Base-by-base conservation (phyloP, 2,113 vertebrate species). In the Porphyrio hochstetteri region DNA sequence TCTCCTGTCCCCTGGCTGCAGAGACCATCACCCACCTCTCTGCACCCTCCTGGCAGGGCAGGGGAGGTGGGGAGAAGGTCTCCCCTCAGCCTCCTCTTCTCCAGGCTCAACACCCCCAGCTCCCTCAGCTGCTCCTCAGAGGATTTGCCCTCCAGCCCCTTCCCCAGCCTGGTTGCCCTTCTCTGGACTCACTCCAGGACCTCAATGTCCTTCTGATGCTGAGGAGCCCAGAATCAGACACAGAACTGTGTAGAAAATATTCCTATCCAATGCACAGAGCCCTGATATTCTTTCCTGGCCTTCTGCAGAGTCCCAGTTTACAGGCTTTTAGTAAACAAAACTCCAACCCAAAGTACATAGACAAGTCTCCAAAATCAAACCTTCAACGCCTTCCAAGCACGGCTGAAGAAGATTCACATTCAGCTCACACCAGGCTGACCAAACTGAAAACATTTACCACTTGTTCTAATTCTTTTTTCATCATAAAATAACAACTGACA, bases 371-470 rank as follows among this genome's bases (percentile, higher is more conserved):
- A 53, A 92, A 27, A 44, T 46, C 10, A 23, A 36, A 6, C 0
- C 18, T 38, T 16, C 3, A 1, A 0, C 0, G 12, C 35, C 48
- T 79, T 57, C 65, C 74, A 44, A 77, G n/a, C 42, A 48, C 0
- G 0, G 61, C 3, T 52, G 71, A 59, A 82, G 59, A n/a, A 63
- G 15, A 61, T 82, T 69, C 87, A 19, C 57, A 12, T 19, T 20
- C 61, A 2, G 0, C 14, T 50, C 82, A 57, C 35, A 44, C 46
- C 3, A 7, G 35, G 15, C 36, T 60, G 77, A 52, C 67, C 82
- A 46, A 27, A 27, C 11, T 16, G 23, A 40, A 72, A 80, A 59
- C n/a, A 33, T 35, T 59, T 27, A 24, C 71, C 85, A 50, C 36
- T 24, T 40, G 28, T 23, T 33, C 12, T 13, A 15, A 2, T 2